Percentiles rank a stretch among this genome's conserved stretches.
phyloP scores from a whole-genome alignment of 2,113 vertebrate genomes.

The Camarhynchus parvulus region DNA sequence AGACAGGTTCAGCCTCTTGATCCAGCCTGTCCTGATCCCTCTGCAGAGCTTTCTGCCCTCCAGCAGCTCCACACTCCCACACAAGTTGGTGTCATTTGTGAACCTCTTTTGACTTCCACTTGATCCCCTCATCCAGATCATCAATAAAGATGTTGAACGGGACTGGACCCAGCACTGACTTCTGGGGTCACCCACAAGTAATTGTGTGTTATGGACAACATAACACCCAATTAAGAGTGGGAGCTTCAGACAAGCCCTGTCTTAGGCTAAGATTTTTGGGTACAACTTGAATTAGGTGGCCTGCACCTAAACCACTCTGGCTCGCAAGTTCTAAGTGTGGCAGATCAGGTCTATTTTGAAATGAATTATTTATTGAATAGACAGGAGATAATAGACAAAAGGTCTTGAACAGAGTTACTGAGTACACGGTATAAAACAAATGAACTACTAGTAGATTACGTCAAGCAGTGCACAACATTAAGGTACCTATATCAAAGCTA shows the following conservation, averaged over 20 bases:
- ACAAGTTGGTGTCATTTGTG: background rate
- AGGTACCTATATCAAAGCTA: too few species aligned
- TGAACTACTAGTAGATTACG: too few species aligned
- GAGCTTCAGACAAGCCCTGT: background rate
- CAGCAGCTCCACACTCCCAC: background rate
- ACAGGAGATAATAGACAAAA: too few species aligned
- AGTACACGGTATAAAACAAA: too few species aligned
- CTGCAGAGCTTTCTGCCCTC: background rate
- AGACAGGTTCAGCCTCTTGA: too few species aligned
- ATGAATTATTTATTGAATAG: background rate
- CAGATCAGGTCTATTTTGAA: background rate
- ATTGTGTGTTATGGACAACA: background rate
- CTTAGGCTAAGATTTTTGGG: background rate
- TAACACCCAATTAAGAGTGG: too few species aligned
- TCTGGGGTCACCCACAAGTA: background rate
- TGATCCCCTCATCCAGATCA: background rate
- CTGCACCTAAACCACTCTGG: background rate
- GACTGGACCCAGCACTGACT: background rate
- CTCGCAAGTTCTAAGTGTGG: background rate
- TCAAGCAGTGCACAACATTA: too few species aligned
- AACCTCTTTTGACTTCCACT: background rate
- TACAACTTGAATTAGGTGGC: background rate
- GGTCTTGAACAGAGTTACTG: too few species aligned
- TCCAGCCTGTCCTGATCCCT: too few species aligned
- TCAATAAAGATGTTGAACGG: background rate